phyloP scores from a whole-genome alignment of 2,113 vertebrate species.

The Callionymus lyra region DNA sequence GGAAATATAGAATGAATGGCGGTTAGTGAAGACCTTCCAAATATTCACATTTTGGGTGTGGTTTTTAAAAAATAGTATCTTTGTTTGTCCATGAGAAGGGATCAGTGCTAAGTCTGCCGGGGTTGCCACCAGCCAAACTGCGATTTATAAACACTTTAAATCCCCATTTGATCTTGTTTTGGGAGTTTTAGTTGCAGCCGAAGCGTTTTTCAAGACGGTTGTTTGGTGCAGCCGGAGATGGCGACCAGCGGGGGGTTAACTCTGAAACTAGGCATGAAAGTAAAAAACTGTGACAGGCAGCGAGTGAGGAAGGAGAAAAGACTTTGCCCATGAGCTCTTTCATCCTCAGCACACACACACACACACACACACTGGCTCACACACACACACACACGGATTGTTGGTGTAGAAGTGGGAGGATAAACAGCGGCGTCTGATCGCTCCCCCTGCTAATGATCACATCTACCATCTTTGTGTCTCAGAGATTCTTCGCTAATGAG shows the following conservation, averaged over 20 bases:
- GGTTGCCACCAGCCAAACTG: too few species aligned
- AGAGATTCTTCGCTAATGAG: conserved; percentile 42
- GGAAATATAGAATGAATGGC: too few species aligned
- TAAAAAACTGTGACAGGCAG: conserved; percentile 19
- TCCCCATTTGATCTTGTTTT: too few species aligned
- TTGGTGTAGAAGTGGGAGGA: conserved; percentile 29
- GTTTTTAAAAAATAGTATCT: too few species aligned
- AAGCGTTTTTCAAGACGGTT: too few species aligned
- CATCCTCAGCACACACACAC: conserved; percentile 22
- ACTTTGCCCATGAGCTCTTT: conserved; percentile 31
- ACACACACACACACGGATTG: conserved; percentile 9
- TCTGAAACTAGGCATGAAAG: conserved; percentile 20
- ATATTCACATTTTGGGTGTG: too few species aligned
- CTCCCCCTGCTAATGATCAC: conserved; percentile 34
- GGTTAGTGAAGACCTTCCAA: too few species aligned
- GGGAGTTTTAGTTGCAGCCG: too few species aligned
- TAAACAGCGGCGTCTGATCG: conserved; percentile 41
- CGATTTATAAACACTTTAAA: too few species aligned
- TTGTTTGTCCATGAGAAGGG: too few species aligned
- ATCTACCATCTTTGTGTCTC: conserved; percentile 32
- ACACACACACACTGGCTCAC: conserved; percentile 4
- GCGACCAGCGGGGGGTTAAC: not conserved
- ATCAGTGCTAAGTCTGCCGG: too few species aligned
- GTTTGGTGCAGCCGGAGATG: too few species aligned
- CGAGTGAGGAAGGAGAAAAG: conserved; percentile 14